Base-by-base conservation (phyloP, 2,797 vertebrate species). In the Urosaurus nigricauda region DNA sequence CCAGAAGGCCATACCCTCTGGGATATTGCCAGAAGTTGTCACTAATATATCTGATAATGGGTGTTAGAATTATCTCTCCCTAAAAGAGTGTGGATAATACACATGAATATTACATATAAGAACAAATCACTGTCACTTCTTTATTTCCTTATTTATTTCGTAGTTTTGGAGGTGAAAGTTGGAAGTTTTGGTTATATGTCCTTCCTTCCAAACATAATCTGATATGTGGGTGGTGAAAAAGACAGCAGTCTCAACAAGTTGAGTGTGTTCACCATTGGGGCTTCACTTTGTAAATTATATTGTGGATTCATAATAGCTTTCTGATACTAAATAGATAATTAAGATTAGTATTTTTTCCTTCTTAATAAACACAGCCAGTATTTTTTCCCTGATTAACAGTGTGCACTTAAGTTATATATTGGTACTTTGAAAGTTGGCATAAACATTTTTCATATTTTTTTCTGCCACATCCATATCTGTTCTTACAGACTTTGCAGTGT, bases 241-340 rank as follows among this genome's bases (percentile, higher is more conserved):
- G 60, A 17, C 29, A 73, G 13, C 37, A 47, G 3, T 16, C 11
- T 81, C 40, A 65, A 53, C 1, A 47, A 51, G n/a, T 37, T 51
- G 12, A 75, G 32, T 53, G 26, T 84, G 9, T 40, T 84, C 5
- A 47, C 47, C 9, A 40, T 43, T 79, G 63, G 8, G 4, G 2
- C 26, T 71, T 79, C 53, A 5, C 47, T 75, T n/a, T 21, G 32
- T 80, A 19, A 51, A 53, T 60, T 88, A n/a, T 4, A 71, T 32
- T 71, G 14, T 29, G 32, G 21, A 56, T 81, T 75, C 78, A 9
- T 86, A 37, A 79, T 70, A 75, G 77, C 37, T 29, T 70, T 29
- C 12, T 79, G 32, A 65, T 9, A 65, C n/a, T 53, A 74, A 77
- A 78, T 83, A 83, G 71, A 32, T n/a, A 60, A 78, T 83, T 70